These are phyloP conservation scores for Pipa parva DNA, from an alignment of 2,113 vertebrate genomes.

Conservation along the genomic window DNA sequence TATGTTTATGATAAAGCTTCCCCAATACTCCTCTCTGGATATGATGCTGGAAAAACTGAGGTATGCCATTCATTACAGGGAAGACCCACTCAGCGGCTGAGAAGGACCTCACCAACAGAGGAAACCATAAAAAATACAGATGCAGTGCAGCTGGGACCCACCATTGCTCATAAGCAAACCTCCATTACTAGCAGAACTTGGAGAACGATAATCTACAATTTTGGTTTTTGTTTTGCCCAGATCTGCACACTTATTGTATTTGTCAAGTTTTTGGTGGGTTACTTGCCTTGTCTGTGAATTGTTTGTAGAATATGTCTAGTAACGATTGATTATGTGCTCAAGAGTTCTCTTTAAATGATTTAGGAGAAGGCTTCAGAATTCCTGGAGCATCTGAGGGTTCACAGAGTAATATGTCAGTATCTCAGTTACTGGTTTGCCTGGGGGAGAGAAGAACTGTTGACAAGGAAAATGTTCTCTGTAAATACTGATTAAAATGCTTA, in stretches of 20 bases:
- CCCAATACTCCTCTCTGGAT: constrained; percentile 91
- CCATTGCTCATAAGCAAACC: constrained; percentile 8
- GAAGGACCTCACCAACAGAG: neutral
- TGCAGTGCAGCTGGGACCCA: constrained; percentile 32
- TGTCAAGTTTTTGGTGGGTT: constrained; percentile 65
- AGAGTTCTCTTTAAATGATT: constrained; percentile 45
- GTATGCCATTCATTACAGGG: constrained; percentile 94
- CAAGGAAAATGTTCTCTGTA: constrained; percentile 16
- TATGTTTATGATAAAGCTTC: constrained; percentile 99
- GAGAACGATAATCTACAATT: constrained; percentile 48
- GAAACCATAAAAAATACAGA: neutral
- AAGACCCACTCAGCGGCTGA: constrained; percentile 96
- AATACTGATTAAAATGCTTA: constrained; percentile 14
- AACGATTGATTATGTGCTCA: constrained; percentile 53
- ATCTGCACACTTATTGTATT: constrained; percentile 60
- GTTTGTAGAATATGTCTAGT: constrained; percentile 67
- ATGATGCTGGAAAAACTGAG: constrained; percentile 95
- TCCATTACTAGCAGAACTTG: constrained; percentile 46
- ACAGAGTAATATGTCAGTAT: neutral
- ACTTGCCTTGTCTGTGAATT: constrained; percentile 69
- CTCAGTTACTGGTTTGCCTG: constrained; percentile 13
- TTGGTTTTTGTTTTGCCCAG: constrained; percentile 48
- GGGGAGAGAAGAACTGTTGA: neutral
- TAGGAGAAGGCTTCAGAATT: neutral
- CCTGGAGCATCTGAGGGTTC: neutral